These are phyloP conservation scores for silkworm (Bombyx mori) DNA, from an alignment of 1,140 invertebrate species.

Conservation along the genomic window DNA sequence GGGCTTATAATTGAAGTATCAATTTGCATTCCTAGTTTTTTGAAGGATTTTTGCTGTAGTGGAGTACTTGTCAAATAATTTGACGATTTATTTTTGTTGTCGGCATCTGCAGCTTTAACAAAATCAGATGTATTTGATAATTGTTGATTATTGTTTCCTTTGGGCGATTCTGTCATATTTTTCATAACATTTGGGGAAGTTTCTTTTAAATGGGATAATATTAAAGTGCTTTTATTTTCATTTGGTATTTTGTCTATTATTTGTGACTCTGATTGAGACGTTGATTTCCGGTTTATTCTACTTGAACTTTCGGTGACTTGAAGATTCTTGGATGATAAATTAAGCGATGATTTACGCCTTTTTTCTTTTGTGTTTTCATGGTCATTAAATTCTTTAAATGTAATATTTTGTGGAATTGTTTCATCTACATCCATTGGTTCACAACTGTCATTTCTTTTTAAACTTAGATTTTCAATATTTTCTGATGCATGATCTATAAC, in stretches of 20 bases:
- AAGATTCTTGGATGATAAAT: too few relatives aligned
- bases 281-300: background rate
- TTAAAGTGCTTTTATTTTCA: constrained; percentile 49
- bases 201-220: constrained; percentile 51
- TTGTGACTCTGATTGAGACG: constrained; percentile 16
- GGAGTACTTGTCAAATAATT: constrained; percentile 53
- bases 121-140: constrained; percentile 32
- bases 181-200: constrained; percentile 26
- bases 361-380: background rate
- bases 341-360: constrained; percentile 7
- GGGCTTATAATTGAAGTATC: constrained; percentile 40
- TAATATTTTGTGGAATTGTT: constrained; percentile 39
- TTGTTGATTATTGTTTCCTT: constrained; percentile 19
- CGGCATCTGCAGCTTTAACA: constrained; percentile 25
- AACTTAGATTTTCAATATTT: background rate
- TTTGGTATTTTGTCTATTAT: constrained; percentile 29
- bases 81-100: constrained; percentile 38
- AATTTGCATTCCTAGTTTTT: constrained; percentile 31
- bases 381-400: constrained; percentile 6
- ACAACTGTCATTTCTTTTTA: constrained; percentile 26
- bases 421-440: constrained; percentile 62
- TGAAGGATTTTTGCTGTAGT: constrained; percentile 42
- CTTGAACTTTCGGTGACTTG: too few relatives aligned
- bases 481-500: constrained; percentile 20
- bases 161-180: constrained; percentile 27